Base-by-base conservation (phyloP, 35 echinoderm and acorn worm genomes). In the Chiridota heheva region DNA sequence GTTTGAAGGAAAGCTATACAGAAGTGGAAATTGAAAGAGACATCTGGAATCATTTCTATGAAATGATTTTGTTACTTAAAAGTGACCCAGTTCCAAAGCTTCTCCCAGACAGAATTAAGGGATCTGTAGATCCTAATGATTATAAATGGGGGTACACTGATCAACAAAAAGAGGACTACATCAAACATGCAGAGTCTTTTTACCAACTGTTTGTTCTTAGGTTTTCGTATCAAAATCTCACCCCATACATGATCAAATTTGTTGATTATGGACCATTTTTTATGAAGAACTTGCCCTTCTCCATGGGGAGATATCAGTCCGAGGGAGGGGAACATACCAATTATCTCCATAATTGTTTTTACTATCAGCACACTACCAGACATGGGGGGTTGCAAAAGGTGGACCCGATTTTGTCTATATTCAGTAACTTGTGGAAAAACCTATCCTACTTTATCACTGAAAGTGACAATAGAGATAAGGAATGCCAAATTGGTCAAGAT, bases 241-340 rank as follows among this genome's bases (percentile, higher is more conserved):
- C 91, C 7, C 91, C 91, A 4, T 94, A 94, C 63, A 84, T 88
- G 91, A 94, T 94, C 3, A 94, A 78, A 35, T 84, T 78, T 44
- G 66, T 94, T 61, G 85, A 94, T 42, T 84, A 84, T 78, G 81
- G 40, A 0, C 20, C 5, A n/a, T 5, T 82, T 7, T 70, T 93
- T 15, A 88, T 93, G 78, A 58, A 60, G n/a, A 18, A 5, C 4
- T 46, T 77, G 0, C 47, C 44, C 8, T 77, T 88, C 15, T 75
- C 86, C 1, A 13, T 95, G 1, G 20, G 80, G n/a, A 61, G 91
- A 10, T 88, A 81, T 32, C 86, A 80, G 24, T 59, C 85, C n/a
- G 65, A 84, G 42, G 81, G 64, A 22, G 81, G 81, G 5, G 81
- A 84, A 36, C 61, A 83, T 40, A 26, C 36, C 4, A 84, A 84